Percentiles rank a stretch among this genome's conserved stretches.
Evolutionary conservation across 2,113 vertebrate species (phyloP).

Genomic region (Vidua macroura): DNA sequence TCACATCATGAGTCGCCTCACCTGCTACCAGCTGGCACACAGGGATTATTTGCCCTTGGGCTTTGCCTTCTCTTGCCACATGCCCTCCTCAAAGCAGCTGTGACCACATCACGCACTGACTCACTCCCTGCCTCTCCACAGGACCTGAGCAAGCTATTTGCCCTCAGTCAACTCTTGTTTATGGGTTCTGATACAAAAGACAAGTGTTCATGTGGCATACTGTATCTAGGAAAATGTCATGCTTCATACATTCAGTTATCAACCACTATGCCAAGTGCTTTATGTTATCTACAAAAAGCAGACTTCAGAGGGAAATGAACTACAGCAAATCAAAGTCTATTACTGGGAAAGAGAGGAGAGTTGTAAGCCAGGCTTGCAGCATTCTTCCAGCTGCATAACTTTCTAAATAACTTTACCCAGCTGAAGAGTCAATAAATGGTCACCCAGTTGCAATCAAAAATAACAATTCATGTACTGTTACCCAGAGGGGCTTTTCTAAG

Average conservation of each 20-base stretch:
- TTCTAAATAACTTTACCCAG: conserved; percentile 50
- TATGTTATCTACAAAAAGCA: conserved; percentile 74
- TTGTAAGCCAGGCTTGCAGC: conserved; percentile 40
- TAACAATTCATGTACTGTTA: not conserved
- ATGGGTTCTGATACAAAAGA: conserved; percentile 59
- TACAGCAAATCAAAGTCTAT: conserved; percentile 68
- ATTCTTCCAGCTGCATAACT: conserved; percentile 44
- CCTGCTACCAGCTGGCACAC: not conserved
- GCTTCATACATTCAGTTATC: conserved; percentile 72
- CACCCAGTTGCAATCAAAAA: conserved; percentile 28
- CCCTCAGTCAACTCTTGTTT: conserved; percentile 55
- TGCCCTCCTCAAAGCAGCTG: not conserved
- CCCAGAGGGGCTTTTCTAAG: not conserved
- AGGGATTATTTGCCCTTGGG: not conserved
- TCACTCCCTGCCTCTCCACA: conserved; percentile 3
- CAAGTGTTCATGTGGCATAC: conserved; percentile 62
- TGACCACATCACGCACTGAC: not conserved
- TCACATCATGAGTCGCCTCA: not conserved
- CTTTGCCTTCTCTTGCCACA: not conserved
- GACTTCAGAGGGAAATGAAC: conserved; percentile 73
- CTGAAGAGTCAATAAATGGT: conserved; percentile 42
- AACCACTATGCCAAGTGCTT: conserved; percentile 69
- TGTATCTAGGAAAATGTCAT: conserved; percentile 70
- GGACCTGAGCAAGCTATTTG: conserved; percentile 41
- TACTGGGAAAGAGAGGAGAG: conserved; percentile 54